Base-by-base conservation (phyloP, 2,888 invertebrate genomes). In the Girardia tigrina region DNA sequence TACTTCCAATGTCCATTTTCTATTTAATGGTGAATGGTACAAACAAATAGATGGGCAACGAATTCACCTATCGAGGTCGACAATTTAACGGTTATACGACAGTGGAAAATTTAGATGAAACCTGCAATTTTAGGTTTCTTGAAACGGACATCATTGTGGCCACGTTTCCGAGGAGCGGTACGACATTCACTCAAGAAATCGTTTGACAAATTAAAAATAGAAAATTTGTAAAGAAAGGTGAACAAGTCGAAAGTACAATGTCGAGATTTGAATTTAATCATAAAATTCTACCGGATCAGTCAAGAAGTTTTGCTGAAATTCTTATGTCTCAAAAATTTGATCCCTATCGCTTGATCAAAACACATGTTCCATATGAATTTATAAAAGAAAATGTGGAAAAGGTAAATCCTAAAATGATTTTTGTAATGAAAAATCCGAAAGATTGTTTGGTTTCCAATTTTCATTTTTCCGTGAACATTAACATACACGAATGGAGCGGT, bases 181-280 rank as follows among this genome's bases (percentile, higher is more conserved):
- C 56, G 23, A 56, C 56, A 6, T 56, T 56, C 56, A 56, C 56
- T 56, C 56, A 56, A 56, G 56, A 56, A 56, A 56, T 56, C n/a
- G 2, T 56, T n/a, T 56, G 56, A 23, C 56, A 56, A 56, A 56
- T 56, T 12, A 56, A 56, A n/a, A 56, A 56, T 56, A n/a, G 56
- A 2, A 56, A 56, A 56, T 20, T 23, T 20, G 56, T 56, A 4
- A 56, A 56, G 23, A n/a, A 12, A 12, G 23, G 23, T n/a, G 56
- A 56, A 8, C 8, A 56, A 56, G 56, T 56, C 4, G 56, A 56
- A 56, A 56, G n/a, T n/a, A 56, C 56, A 56, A 2, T 56, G n/a
- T 56, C 23, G 2, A 4, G 56, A 12, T 56, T 56, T 56, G 56
- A 56, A 56, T 56, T 56, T 12, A 56, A 56, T 56, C n/a, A 4